Evolutionary conservation across 1,140 invertebrate species (phyloP), one percentile per base, ranked within the genome.

Genomic region (Neodiprion fabricii): DNA sequence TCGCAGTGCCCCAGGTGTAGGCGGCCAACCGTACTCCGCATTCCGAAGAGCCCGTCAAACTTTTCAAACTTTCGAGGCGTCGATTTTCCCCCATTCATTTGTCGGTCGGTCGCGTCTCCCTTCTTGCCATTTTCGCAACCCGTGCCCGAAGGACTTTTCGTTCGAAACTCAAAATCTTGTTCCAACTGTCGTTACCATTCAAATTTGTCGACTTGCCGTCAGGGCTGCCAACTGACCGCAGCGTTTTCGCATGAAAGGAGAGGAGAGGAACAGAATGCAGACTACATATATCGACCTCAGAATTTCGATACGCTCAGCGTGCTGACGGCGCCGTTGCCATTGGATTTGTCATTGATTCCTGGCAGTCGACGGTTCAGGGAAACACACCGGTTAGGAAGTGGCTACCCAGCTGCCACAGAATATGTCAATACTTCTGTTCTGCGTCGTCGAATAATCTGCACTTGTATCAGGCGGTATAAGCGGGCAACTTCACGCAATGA

Each of bases 271-370:
- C 10, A 4, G 49, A 67, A 21, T 21, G 11, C 68, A 40, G 28
- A 40, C 28, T 40, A 40, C 5, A 40, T 21, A 40, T 40, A 40
- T 40, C 28, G 28, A 40, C 28, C 28, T 40, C 28, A 5, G 28
- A 40, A 40, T 40, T 40, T 40, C 28, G 28, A 40, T 40, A 40
- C 28, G 17, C 28, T 40, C 28, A 40, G 28, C 28, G 5, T 40
- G 28, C 68, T 69, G 11, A 23, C 68, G 48, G 70, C 17, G 8
- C 17, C 70, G 75, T 77, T 74, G 72, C 77, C 75, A 78, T 76
- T 77, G 80, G 81, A 82, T 82, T 85, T 85, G 83, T 85, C 84
- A 85, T 85, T 85, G 84, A 85, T 85, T 85, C 82, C 78, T 75
- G 76, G 80, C 78, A 79, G 80, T 76, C 76, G 50, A 68, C 69